These are phyloP conservation scores for Druon quercuslanigerum DNA, from an alignment of 1,140 invertebrate genomes.

Conservation along the genomic window DNA sequence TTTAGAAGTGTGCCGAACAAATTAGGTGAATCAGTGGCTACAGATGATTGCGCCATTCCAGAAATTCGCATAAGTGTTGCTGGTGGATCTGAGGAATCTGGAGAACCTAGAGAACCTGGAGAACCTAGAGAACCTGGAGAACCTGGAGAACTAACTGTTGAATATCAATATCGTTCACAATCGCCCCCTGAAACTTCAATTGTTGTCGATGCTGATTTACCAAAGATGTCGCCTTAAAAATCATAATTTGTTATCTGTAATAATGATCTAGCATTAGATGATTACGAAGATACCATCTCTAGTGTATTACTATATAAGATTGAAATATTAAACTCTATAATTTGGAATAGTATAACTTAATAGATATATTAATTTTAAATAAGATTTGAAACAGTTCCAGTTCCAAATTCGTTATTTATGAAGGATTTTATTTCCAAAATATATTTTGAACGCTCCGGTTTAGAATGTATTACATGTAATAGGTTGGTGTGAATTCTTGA, in stretches of 20 bases:
- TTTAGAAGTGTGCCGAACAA: conserved; percentile 34
- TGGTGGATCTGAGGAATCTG: conserved; percentile 6
- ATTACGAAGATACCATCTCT: too few relatives aligned
- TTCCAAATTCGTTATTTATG: too few relatives aligned
- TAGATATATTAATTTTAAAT: too few relatives aligned
- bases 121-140: conserved; percentile 21
- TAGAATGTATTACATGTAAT: too few relatives aligned
- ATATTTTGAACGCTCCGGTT: too few relatives aligned
- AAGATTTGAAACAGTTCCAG: too few relatives aligned
- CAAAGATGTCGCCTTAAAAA: not conserved
- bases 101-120: conserved; percentile 22
- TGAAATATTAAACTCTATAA: too few relatives aligned
- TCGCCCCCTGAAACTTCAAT: not conserved
- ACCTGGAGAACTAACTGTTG: not conserved
- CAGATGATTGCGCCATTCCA: conserved; percentile 51
- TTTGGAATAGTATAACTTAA: too few relatives aligned
- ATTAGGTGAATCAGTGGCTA: conserved; percentile 41
- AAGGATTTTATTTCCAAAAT: too few relatives aligned
- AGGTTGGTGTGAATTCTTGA: too few relatives aligned
- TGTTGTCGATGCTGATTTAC: not conserved
- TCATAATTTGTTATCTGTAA: not conserved
- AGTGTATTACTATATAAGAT: too few relatives aligned
- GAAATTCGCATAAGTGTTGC: conserved; percentile 59
- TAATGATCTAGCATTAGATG: not conserved
- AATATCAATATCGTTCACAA: conserved; percentile 28